Evolutionary conservation across 2,797 vertebrate species (phyloP).

Genomic region (Pampus argenteus): DNA sequence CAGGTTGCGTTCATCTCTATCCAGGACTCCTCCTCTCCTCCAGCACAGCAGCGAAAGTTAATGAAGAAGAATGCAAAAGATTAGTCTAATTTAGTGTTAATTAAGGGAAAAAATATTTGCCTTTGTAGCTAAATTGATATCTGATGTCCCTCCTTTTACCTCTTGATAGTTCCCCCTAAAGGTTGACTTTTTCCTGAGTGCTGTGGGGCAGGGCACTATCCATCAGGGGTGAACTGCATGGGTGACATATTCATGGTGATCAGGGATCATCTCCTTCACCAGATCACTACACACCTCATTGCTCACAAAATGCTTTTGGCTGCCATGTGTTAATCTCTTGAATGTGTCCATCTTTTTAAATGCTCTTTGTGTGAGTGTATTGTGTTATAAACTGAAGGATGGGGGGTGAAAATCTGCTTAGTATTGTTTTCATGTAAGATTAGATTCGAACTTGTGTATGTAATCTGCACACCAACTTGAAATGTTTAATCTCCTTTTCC

Average conservation of each 20-base stretch:
- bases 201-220: conserved; percentile 41
- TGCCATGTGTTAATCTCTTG: conserved; percentile 15
- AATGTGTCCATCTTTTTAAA: background rate
- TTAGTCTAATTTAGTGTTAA: conserved; percentile 19
- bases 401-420: background rate
- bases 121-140: conserved; percentile 2
- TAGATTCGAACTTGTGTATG: conserved; percentile 14
- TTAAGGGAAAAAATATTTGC: conserved; percentile 37
- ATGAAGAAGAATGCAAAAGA: conserved; percentile 22
- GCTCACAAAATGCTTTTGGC: conserved; percentile 12
- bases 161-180: conserved; percentile 28
- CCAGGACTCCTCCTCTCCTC: conserved; percentile 33
- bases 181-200: conserved; percentile 26
- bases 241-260: conserved; percentile 56
- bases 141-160: conserved; percentile 5
- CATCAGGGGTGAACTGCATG: conserved; percentile 26
- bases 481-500: background rate
- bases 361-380: conserved; percentile 26
- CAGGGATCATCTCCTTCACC: conserved; percentile 41
- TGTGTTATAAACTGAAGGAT: conserved; percentile 15
- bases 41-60: conserved; percentile 23
- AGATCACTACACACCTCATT: conserved; percentile 29
- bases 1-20: conserved; percentile 64
- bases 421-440: conserved; percentile 41
- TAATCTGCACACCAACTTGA: conserved; percentile 18